A percentile compares a stretch with the other conserved stretches of the same genome.
Conservation (phyloP, 1,140 invertebrate species). For the Battus philenor region DNA sequence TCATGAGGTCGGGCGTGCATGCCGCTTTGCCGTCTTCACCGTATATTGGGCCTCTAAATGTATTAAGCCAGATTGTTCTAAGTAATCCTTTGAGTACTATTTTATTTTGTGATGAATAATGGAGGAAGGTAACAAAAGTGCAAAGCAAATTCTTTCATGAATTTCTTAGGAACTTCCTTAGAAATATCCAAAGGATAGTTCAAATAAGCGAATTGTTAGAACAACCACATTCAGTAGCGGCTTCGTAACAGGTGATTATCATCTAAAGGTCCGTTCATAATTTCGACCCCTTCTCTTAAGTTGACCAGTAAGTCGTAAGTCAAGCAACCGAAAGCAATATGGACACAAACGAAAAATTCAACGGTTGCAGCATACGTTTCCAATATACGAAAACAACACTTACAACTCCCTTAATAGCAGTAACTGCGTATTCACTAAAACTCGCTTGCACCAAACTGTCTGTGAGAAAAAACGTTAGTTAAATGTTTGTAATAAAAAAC, state of each 20-base stretch:
- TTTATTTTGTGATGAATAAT: not conserved
- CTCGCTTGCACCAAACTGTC: not conserved
- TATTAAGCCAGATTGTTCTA: conserved; percentile 41
- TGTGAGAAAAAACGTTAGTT: not conserved
- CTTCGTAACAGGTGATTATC: too few relatives aligned
- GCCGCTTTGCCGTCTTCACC: conserved; percentile 23
- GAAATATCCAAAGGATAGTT: too few relatives aligned
- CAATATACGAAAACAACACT: conserved; percentile 8
- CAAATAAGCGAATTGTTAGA: too few relatives aligned
- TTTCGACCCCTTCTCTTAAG: too few relatives aligned
- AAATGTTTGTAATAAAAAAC: too few relatives aligned
- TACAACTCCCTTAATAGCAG: not conserved
- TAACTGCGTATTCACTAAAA: conserved; percentile 5
- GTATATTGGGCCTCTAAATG: conserved; percentile 48
- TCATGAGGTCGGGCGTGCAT: conserved; percentile 58
- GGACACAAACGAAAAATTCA: conserved; percentile 3
- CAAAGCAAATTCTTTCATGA: too few relatives aligned
- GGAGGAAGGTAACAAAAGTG: too few relatives aligned
- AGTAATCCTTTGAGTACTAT: conserved; percentile 15
- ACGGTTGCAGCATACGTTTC: not conserved
- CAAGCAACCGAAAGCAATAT: conserved; percentile 1
- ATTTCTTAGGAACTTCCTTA: too few relatives aligned
- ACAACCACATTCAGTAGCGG: too few relatives aligned
- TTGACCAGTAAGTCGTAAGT: too few relatives aligned
- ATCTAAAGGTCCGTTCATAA: too few relatives aligned